Evolutionary conservation across 2,113 vertebrate genomes (phyloP), one percentile per base, ranked within the genome.

Genomic region (Bos javanicus): DNA sequence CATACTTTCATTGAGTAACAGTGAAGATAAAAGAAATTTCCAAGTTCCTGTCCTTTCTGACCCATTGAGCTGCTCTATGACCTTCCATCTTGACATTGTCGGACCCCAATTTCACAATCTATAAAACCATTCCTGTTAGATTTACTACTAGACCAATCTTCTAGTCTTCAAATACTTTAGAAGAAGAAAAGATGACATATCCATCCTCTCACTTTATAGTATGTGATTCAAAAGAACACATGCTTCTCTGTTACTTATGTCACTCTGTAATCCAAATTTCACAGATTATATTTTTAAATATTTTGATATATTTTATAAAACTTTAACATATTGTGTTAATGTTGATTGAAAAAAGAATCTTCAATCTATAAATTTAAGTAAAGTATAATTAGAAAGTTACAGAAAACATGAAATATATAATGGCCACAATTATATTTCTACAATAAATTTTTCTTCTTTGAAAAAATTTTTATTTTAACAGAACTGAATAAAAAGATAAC

Each of bases 51-150:
- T 92, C 52, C 91, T 95, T 94, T 94, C 80, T 95, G 95, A 96
- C 91, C 86, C 96, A 97, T 85, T 90, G 93, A 97, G 97, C 93
- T 96, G 50, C 87, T 97, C 91, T 90, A 56, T 80, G 93, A 97
- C 97, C 97, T 95, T 94, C 89, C 95, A 48, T 93, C 86, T 97
- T 95, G 91, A 97, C 95, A 98, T 9, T 74, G 52, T 93, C 83
- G 8, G 71, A 96, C 89, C 86, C 95, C 89, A 96, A 93, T 97
- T 97, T 97, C 71, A 95, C 91, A 97, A 97, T 95, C 97, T 96
- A 95, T 97, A 97, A 97, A 97, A 97, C 46, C 56, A 94, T 89
- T 97, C 48, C 57, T 91, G 10, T 74, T 95, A 90, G 93, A 96
- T 92, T 98, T 95, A 81, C 82, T 96, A 80, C 26, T 83, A 54